Conservation (phyloP, 2,888 invertebrate genomes). For the Cataglyphis altisquamis region DNA sequence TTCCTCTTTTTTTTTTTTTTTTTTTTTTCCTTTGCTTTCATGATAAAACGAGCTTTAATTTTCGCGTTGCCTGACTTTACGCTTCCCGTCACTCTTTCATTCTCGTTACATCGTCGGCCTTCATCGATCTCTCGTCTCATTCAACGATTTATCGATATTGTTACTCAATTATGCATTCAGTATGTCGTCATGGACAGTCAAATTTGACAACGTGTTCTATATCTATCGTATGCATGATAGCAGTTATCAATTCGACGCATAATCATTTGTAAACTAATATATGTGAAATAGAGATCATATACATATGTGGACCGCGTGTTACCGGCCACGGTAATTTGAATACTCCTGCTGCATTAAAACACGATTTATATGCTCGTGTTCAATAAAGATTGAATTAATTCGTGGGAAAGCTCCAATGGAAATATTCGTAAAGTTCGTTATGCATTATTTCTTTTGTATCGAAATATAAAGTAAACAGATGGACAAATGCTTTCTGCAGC, state of each 20-base stretch:
- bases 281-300: constrained; percentile 29
- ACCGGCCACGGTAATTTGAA: constrained; percentile 65
- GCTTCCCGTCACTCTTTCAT: constrained; percentile 25
- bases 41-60: constrained; percentile 40
- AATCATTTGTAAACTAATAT: constrained; percentile 64
- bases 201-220: constrained; percentile 66
- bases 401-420: not conserved
- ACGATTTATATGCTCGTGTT: constrained; percentile 35
- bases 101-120: not conserved
- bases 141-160: constrained; percentile 60
- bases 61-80: constrained; percentile 38
- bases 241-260: constrained; percentile 48
- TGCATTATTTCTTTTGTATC: not conserved
- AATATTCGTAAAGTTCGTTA: not conserved
- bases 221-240: constrained; percentile 28
- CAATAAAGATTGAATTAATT: constrained; percentile 26
- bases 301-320: constrained; percentile 51
- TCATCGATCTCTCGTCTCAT: constrained; percentile 25
- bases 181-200: constrained; percentile 72
- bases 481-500: not conserved
- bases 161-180: constrained; percentile 77
- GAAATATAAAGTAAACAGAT: constrained; percentile 25
- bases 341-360: constrained; percentile 55
- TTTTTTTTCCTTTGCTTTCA: constrained; percentile 11
- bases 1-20: constrained; percentile 33